Percentiles rank a stretch among this genome's conserved stretches.
Evolutionary conservation across 1,140 invertebrate genomes (phyloP).

Genomic region (Cotesia vestalis): DNA sequence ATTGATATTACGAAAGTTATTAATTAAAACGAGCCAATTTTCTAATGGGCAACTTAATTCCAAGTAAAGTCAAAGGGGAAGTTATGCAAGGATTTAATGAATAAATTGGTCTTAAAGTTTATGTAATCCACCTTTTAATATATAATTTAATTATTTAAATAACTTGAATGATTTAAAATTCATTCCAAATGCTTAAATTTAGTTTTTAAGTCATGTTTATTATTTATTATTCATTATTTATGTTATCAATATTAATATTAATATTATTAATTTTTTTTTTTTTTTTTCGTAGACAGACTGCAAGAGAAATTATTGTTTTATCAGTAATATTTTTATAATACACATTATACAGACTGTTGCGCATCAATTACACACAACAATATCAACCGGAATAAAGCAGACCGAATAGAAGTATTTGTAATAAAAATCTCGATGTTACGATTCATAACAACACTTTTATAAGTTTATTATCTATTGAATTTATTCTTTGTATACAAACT

Average conservation of each 20-base stretch:
- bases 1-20: too few species aligned
- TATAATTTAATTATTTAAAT: too few species aligned
- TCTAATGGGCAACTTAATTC: not conserved
- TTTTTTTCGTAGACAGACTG: not conserved
- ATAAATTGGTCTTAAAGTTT: slow-evolving; percentile 6
- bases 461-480: slow-evolving; percentile 21
- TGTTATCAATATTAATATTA: not conserved
- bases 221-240: not conserved
- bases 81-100: slow-evolving; percentile 8
- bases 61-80: not conserved
- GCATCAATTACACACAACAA: not conserved
- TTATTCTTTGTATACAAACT: slow-evolving; percentile 30
- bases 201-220: not conserved
- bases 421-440: not conserved
- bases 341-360: slow-evolving; percentile 33
- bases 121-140: not conserved
- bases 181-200: not conserved
- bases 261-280: not conserved
- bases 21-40: not conserved
- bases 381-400: slow-evolving; percentile 31
- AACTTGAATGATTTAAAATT: too few species aligned
- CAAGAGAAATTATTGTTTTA: slow-evolving; percentile 9
- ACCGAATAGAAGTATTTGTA: not conserved
- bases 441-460: not conserved
- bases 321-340: not conserved